Percentiles rank a stretch among this genome's conserved stretches.
Conservation (phyloP, 2,113 vertebrate genomes). For the Platysteira castanea region DNA sequence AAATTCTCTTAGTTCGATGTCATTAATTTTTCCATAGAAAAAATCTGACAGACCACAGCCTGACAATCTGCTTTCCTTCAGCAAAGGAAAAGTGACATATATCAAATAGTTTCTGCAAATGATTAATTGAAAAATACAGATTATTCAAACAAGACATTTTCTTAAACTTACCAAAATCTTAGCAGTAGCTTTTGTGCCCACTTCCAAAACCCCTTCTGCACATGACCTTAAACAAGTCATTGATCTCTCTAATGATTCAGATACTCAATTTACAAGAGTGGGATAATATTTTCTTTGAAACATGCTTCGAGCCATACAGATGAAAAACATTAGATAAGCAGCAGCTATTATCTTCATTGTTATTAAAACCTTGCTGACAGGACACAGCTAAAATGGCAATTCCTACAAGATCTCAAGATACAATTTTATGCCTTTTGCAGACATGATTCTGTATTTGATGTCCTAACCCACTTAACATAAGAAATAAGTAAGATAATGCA, state of each 20-base stretch:
- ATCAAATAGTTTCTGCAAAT: background rate
- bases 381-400: background rate
- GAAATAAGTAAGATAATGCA: background rate
- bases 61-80: background rate
- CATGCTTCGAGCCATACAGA: background rate
- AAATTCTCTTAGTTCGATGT: background rate
- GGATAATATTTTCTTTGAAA: background rate
- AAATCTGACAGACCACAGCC: background rate
- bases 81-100: background rate
- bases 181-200: background rate
- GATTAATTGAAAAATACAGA: background rate
- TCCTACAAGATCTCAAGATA: background rate
- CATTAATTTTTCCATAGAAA: background rate
- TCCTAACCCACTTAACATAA: background rate
- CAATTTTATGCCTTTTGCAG: background rate
- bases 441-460: background rate
- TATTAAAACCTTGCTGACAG: constrained; percentile 27
- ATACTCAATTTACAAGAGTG: background rate
- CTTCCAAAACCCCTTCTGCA: background rate
- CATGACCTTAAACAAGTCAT: background rate
- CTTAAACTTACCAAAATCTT: background rate
- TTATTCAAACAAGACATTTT: background rate
- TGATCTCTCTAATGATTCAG: background rate
- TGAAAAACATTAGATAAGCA: background rate
- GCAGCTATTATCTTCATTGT: background rate